A percentile compares a stretch with the other conserved stretches of the same genome.
phyloP scores from a whole-genome alignment of 2,113 vertebrate genomes.

The Saccopteryx leptura region DNA sequence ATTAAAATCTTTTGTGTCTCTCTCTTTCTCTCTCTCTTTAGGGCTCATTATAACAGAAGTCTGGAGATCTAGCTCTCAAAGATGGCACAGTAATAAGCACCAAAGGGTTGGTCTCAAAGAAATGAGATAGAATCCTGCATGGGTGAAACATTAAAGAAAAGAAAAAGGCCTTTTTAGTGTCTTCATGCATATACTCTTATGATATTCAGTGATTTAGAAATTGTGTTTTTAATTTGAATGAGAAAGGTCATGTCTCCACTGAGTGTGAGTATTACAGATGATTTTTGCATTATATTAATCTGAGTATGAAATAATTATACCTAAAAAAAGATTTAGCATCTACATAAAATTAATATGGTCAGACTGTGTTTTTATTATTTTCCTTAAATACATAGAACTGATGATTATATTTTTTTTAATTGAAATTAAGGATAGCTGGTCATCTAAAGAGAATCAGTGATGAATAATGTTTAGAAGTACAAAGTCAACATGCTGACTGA shows the following conservation, averaged over 20 bases:
- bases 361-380: slow-evolving; percentile 44
- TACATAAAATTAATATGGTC: slow-evolving; percentile 57
- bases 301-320: slow-evolving; percentile 48
- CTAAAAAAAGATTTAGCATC: not conserved
- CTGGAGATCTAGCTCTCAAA: slow-evolving; percentile 69
- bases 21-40: slow-evolving; percentile 66
- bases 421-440: not conserved
- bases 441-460: not conserved
- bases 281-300: slow-evolving; percentile 59
- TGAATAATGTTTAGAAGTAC: not conserved
- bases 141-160: slow-evolving; percentile 40
- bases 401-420: slow-evolving; percentile 47
- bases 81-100: slow-evolving; percentile 67
- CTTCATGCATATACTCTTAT: slow-evolving; percentile 19
- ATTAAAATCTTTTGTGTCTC: slow-evolving; percentile 47
- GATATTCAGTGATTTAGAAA: slow-evolving; percentile 66
- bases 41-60: slow-evolving; percentile 71
- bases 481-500: not conserved
- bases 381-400: not conserved
- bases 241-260: slow-evolving; percentile 60
- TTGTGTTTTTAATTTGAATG: slow-evolving; percentile 46
- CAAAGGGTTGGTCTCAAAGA: slow-evolving; percentile 77
- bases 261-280: slow-evolving; percentile 62
- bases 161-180: slow-evolving; percentile 42
- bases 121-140: not conserved